A percentile compares a stretch with the other conserved stretches of the same genome.
Conservation (phyloP, 2,888 invertebrate species). For the Lepeophtheirus nordmannii region DNA sequence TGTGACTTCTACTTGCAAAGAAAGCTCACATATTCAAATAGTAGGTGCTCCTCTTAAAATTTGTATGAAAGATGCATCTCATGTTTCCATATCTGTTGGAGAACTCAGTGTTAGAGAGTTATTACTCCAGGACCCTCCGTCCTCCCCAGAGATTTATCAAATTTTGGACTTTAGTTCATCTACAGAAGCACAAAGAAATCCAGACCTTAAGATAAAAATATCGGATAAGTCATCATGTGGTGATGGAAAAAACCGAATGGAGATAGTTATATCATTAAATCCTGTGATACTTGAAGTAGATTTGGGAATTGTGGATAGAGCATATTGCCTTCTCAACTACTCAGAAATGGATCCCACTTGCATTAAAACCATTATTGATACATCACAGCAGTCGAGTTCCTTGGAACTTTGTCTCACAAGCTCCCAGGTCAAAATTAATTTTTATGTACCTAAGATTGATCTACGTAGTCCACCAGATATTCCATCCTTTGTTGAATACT, state of each 20-base stretch:
- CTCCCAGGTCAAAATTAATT: constrained; percentile 8
- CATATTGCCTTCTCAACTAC: constrained; percentile 11
- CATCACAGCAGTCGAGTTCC: not conserved
- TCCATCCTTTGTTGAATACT: not conserved
- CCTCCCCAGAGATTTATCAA: not conserved
- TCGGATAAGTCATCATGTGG: not conserved
- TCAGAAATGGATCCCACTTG: constrained; percentile 20
- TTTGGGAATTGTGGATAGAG: constrained; percentile 15
- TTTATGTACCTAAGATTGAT: constrained; percentile 21
- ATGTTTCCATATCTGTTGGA: not conserved
- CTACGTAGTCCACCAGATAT: constrained; percentile 15
- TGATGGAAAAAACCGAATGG: not conserved
- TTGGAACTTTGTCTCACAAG: not conserved
- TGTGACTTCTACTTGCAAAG: not conserved
- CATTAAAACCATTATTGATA: not conserved
- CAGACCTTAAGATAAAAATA: not conserved
- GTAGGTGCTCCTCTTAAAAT: constrained; percentile 18
- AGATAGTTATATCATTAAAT: not conserved
- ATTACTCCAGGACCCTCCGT: not conserved
- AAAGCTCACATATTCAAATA: constrained; percentile 12
- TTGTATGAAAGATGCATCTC: constrained; percentile 1
- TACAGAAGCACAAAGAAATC: not conserved
- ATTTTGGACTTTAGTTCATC: not conserved
- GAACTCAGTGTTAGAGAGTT: not conserved
- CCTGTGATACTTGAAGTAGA: constrained; percentile 3